Evolutionary conservation across 2,113 vertebrate genomes (phyloP).

Genomic region (Melanotaenia duboulayi): DNA sequence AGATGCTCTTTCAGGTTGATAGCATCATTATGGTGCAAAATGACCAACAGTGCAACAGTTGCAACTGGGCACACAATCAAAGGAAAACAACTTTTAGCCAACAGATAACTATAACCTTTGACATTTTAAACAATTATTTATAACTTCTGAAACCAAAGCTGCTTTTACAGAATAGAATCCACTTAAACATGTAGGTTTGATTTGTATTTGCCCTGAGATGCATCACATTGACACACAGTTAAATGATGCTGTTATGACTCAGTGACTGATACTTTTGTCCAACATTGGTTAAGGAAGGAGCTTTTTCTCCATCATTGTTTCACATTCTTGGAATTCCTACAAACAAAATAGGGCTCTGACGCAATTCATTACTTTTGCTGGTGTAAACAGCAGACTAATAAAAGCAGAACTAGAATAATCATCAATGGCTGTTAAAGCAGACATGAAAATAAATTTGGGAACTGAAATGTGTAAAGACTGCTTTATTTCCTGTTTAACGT

Average conservation of each 20-base stretch:
- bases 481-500: too few relatives aligned
- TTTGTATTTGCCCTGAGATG: too few relatives aligned
- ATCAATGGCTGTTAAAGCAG: background rate
- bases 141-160: too few relatives aligned
- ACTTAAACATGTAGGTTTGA: too few relatives aligned
- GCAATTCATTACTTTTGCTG: background rate
- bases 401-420: background rate
- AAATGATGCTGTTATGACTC: too few relatives aligned
- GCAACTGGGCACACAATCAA: slow-evolving; percentile 13
- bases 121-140: too few relatives aligned
- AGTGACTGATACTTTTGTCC: too few relatives aligned
- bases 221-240: too few relatives aligned
- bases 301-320: background rate
- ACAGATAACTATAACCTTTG: too few relatives aligned
- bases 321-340: slow-evolving; percentile 4
- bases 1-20: slow-evolving; percentile 4
- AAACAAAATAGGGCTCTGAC: background rate
- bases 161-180: too few relatives aligned
- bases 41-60: slow-evolving; percentile 20
- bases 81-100: background rate
- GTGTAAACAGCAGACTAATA: background rate
- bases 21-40: background rate
- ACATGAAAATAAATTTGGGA: background rate
- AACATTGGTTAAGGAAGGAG: too few relatives aligned
- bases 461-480: background rate